A percentile compares a stretch with the other conserved stretches of the same genome.
These are phyloP conservation scores for Loris lydekkerianus DNA, from an alignment of 2,797 vertebrate genomes.

Conservation along the genomic window DNA sequence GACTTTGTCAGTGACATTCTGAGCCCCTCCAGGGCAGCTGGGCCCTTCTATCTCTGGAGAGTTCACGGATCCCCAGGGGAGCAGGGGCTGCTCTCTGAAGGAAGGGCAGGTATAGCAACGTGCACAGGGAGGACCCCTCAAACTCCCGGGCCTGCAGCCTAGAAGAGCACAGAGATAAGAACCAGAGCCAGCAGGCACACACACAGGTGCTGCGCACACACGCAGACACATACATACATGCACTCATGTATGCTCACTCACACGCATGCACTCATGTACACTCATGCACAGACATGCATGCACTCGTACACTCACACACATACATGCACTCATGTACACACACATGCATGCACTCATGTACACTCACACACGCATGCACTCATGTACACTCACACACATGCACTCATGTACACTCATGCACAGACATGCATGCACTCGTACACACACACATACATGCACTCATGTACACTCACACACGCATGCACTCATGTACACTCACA, in stretches of 20 bases:
- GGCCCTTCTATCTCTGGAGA: background rate
- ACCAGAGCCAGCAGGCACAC: background rate
- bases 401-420: background rate
- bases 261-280: background rate
- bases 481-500: too few species aligned
- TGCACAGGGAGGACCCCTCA: background rate
- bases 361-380: background rate
- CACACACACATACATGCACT: too few species aligned
- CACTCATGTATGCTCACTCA: too few species aligned
- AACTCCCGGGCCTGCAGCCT: too few species aligned
- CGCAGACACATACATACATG: background rate
- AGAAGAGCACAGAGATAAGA: background rate
- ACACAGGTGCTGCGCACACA: accelerated
- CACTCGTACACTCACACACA: background rate
- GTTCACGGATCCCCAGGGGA: too few species aligned
- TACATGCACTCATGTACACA: too few species aligned
- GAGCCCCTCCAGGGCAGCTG: background rate
- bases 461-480: too few species aligned
- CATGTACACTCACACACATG: background rate
- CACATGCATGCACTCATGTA: background rate
- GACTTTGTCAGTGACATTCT: background rate
- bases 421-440: too few species aligned
- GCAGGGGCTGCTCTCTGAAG: background rate
- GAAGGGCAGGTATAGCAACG: background rate
- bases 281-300: background rate